These are phyloP conservation scores for Tichodroma muraria DNA, from an alignment of 2,113 vertebrate species.

Conservation along the genomic window DNA sequence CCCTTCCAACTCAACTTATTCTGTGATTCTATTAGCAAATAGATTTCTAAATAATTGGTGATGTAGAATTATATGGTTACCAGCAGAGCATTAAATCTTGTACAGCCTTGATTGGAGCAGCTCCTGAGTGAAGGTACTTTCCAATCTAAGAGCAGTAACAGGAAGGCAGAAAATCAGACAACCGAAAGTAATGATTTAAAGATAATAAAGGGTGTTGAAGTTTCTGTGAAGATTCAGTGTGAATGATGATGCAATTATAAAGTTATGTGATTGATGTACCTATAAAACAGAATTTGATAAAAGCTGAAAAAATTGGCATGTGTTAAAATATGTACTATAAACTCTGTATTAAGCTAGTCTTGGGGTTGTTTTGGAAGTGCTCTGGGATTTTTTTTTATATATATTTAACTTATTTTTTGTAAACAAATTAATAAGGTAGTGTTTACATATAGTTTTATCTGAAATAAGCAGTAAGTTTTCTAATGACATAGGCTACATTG, in stretches of 20 bases:
- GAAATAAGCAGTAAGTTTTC: not conserved
- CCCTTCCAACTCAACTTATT: not conserved
- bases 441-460: not conserved
- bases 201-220: not conserved
- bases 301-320: not conserved
- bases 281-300: not conserved
- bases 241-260: not conserved
- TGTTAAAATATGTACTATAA: not conserved
- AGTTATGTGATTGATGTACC: not conserved
- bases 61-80: not conserved
- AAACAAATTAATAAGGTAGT: not conserved
- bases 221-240: not conserved
- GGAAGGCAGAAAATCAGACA: constrained; percentile 43
- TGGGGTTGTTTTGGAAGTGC: not conserved
- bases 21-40: not conserved
- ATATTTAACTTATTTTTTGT: not conserved
- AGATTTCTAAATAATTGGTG: not conserved
- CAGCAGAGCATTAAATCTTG: not conserved
- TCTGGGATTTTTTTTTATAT: not conserved
- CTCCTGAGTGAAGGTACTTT: constrained; percentile 5
- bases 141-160: not conserved
- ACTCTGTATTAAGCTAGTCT: not conserved
- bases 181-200: constrained; percentile 17
- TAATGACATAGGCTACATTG: not conserved
- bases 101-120: not conserved